Base-by-base conservation (phyloP, 1,140 invertebrate genomes). In the Mercenaria mercenaria region DNA sequence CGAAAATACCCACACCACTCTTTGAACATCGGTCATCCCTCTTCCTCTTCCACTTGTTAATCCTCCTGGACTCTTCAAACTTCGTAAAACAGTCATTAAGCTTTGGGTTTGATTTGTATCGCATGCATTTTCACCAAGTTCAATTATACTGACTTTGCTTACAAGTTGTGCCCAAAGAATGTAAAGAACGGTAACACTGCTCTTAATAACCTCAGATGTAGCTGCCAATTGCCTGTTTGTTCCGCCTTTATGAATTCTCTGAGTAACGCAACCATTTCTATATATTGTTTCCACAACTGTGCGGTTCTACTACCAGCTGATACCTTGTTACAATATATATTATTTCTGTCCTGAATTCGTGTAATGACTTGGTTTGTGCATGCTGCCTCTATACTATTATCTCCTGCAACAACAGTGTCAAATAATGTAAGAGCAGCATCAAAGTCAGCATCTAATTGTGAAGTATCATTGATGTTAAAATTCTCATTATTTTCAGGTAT, bases 81-180 rank as follows among this genome's bases (percentile, higher is more conserved):
- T 43, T 41, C 29, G 6, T 18, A 29, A 91, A 79, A 11, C 29
- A 41, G 8, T 23, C 23, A 52, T 79, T 52, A 23, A 88, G 29
- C 0, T 77, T 32, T 32, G 41, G 84, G 81, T 52, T 26, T 59
- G 13, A 90, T 81, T 59, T 93, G 20, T 79, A 95, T 90, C 77
- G 93, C 47, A 80, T 64, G 0, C 95, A 95, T 96, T 92, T 96
- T 91, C 94, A 96, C 95, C 18, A 96, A 76, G 92, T 96, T 96
- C 26, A 96, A 80, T 50, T 95, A 94, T 52, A 92, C 91, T 81
- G 95, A 96, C 94, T 96, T 96, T 10, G 96, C 94, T 92, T 96
- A 96, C 41, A 94, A n/a, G 85, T 95, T 95, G 90, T 96, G 96
- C 23, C 96, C 96, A 85, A 91, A 79, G 6, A 96, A 94, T 92